Evolutionary conservation across 2,113 vertebrate species (phyloP).

Genomic region (Hoplias malabaricus): DNA sequence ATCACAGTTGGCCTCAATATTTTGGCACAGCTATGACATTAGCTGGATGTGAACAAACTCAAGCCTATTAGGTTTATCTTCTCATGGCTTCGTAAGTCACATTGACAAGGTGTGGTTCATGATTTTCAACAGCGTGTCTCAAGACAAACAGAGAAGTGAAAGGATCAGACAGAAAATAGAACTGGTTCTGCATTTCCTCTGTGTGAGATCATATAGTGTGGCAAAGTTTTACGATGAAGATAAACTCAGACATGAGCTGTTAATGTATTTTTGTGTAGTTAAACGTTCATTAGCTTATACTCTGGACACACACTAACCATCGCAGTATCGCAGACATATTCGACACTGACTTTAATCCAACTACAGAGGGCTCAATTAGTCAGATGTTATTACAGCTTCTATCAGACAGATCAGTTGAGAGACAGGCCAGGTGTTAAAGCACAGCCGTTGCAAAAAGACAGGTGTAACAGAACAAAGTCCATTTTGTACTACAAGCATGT

Average conservation of each 20-base stretch:
- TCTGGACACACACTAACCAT: neutral
- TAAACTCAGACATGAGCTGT: neutral
- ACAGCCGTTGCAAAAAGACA: neutral
- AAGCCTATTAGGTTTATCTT: neutral
- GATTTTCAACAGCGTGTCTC: neutral
- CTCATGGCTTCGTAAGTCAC: neutral
- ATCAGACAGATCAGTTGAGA: neutral
- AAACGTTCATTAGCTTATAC: too few relatives aligned
- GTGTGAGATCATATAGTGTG: too few relatives aligned
- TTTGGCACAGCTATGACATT: neutral
- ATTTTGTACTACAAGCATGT: neutral
- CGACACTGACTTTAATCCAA: too few relatives aligned
- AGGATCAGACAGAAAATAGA: slow-evolving; percentile 26
- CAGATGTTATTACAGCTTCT: neutral
- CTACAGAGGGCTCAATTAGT: neutral
- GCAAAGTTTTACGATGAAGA: neutral
- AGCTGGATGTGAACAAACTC: neutral
- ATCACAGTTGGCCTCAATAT: neutral
- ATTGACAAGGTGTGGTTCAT: neutral
- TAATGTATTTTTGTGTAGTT: too few relatives aligned
- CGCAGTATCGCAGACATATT: too few relatives aligned
- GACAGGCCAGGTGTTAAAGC: neutral
- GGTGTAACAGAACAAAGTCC: slow-evolving; percentile 9
- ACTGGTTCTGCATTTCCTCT: neutral
- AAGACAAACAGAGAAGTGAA: slow-evolving; percentile 54